Conservation (phyloP, 2,888 invertebrate species). For the Octodonta nipae region DNA sequence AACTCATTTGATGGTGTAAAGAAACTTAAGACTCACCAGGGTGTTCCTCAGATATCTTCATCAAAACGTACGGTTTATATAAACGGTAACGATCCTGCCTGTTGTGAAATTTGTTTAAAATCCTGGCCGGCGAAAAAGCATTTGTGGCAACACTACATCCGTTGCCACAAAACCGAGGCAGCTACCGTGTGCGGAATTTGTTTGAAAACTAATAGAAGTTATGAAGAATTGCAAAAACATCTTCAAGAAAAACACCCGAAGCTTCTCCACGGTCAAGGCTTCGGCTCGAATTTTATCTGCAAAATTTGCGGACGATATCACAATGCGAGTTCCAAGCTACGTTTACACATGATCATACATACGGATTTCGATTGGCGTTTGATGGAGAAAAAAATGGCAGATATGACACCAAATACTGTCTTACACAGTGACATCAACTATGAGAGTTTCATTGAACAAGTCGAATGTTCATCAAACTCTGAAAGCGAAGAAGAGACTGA, state of each 20-base stretch:
- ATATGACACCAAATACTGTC: slow-evolving; percentile 9
- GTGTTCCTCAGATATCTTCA: slow-evolving; percentile 22
- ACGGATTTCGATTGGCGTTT: slow-evolving; percentile 34
- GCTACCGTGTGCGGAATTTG: slow-evolving; percentile 48
- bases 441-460: slow-evolving; percentile 30
- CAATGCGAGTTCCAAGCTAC: slow-evolving; percentile 43
- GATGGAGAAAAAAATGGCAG: slow-evolving; percentile 19
- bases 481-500: not conserved
- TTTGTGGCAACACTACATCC: slow-evolving; percentile 45
- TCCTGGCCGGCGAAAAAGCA: slow-evolving; percentile 48
- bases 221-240: slow-evolving; percentile 34
- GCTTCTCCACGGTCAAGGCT: slow-evolving; percentile 37
- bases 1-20: not conserved
- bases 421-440: slow-evolving; percentile 24
- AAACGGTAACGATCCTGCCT: slow-evolving; percentile 35
- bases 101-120: slow-evolving; percentile 45
- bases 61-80: slow-evolving; percentile 42
- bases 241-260: slow-evolving; percentile 36
- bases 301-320: slow-evolving; percentile 41
- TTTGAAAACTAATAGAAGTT: slow-evolving; percentile 40
- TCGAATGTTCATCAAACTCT: slow-evolving; percentile 21
- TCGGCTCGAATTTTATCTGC: slow-evolving; percentile 45
- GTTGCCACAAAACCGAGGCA: slow-evolving; percentile 43
- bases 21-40: slow-evolving; percentile 11
- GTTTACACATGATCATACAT: slow-evolving; percentile 44